Conservation (phyloP, 2,888 invertebrate species). For the Tachina fera region DNA sequence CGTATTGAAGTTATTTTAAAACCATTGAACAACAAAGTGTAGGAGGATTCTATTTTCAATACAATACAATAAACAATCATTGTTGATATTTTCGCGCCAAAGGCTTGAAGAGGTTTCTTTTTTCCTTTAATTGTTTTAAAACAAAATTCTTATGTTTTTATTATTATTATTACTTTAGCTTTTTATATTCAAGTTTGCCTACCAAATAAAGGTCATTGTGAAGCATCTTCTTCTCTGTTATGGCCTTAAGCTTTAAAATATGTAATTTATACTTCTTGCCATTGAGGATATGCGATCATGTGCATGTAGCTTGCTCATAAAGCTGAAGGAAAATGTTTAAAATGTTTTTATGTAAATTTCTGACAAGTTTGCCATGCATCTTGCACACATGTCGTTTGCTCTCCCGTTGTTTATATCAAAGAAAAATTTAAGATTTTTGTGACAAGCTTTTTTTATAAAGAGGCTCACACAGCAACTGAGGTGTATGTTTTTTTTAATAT, state of each 20-base stretch:
- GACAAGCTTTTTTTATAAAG: slow-evolving; percentile 52
- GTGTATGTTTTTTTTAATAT: neutral
- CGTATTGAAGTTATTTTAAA: neutral
- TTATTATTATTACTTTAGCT: slow-evolving; percentile 13
- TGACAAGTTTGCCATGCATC: slow-evolving; percentile 34
- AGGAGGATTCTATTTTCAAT: slow-evolving; percentile 14
- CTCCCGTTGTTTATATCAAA: slow-evolving; percentile 21
- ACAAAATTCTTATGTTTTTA: slow-evolving; percentile 31
- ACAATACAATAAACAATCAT: slow-evolving; percentile 56
- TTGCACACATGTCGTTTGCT: slow-evolving; percentile 43
- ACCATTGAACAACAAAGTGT: neutral
- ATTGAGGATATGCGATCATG: neutral
- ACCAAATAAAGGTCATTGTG: slow-evolving; percentile 47
- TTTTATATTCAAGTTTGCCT: neutral
- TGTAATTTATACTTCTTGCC: slow-evolving; percentile 23
- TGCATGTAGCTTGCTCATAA: slow-evolving; percentile 12
- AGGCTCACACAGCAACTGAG: neutral
- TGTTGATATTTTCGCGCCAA: slow-evolving; percentile 33
- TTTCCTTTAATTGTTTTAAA: slow-evolving; percentile 39
- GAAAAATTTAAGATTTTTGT: slow-evolving; percentile 56
- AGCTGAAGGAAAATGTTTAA: slow-evolving; percentile 38
- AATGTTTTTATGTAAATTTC: slow-evolving; percentile 47
- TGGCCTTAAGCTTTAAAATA: slow-evolving; percentile 40
- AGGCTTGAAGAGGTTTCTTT: slow-evolving; percentile 42
- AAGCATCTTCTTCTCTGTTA: slow-evolving; percentile 41